phyloP scores from a whole-genome alignment of 2,797 vertebrate species.

The Atherinosoma microstoma region DNA sequence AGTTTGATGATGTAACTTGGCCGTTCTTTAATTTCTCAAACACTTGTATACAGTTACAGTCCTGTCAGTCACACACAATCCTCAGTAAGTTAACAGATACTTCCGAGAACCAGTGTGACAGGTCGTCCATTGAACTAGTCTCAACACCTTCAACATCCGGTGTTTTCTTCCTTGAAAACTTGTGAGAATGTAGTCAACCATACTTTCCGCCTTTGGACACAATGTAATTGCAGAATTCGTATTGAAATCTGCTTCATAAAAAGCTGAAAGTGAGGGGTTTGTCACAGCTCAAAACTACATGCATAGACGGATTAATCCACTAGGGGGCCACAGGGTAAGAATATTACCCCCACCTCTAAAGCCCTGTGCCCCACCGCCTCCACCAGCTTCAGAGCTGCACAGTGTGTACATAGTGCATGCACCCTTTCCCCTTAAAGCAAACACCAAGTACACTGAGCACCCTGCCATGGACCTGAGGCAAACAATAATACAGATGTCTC shows the following conservation, averaged over 20 bases:
- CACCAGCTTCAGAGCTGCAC: constrained; percentile 49
- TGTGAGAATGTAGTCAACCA: not conserved
- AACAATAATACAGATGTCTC: constrained; percentile 78
- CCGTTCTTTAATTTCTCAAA: not conserved
- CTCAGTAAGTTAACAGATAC: constrained; percentile 41
- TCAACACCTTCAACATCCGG: constrained; percentile 36
- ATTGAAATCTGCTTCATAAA: not conserved
- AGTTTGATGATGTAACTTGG: not conserved
- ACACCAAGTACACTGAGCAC: constrained; percentile 63
- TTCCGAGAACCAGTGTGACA: constrained; percentile 77
- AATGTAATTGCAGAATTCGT: rapidly evolving
- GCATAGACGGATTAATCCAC: constrained; percentile 65
- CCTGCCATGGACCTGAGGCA: constrained; percentile 58
- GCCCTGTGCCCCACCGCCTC: constrained; percentile 41
- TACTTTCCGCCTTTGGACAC: not conserved
- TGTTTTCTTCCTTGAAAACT: not conserved
- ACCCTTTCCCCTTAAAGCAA: constrained; percentile 68
- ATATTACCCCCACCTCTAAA: constrained; percentile 48
- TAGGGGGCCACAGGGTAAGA: constrained; percentile 69
- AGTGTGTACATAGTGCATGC: constrained; percentile 77
- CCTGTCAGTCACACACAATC: constrained; percentile 42
- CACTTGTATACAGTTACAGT: constrained; percentile 28
- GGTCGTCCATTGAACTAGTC: constrained; percentile 67
- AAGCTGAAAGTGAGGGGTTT: constrained; percentile 17
- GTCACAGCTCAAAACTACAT: constrained; percentile 16